phyloP scores from a whole-genome alignment of 1,140 invertebrate genomes.

The Drosophila miranda region DNA sequence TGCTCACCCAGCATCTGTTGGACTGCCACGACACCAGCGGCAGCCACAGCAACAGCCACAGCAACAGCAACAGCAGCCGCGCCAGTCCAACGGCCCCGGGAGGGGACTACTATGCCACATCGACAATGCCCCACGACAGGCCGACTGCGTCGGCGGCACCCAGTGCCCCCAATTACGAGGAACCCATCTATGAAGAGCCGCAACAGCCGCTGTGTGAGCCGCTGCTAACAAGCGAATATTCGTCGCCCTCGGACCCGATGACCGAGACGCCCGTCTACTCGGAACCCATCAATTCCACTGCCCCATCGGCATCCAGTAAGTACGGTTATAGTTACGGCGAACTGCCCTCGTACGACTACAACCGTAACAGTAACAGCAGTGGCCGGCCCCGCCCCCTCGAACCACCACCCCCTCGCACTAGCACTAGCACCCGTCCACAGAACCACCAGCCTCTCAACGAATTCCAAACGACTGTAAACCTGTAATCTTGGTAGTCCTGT shows the following conservation, averaged over 20 bases:
- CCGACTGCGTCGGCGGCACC: not conserved
- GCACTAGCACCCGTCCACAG: no score
- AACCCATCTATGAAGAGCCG: slow-evolving; percentile 66
- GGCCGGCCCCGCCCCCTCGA: no score
- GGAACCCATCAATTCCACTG: slow-evolving; percentile 57
- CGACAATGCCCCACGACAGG: no score
- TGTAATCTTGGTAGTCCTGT: no score
- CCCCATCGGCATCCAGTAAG: slow-evolving; percentile 20
- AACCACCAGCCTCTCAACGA: no score
- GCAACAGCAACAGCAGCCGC: not conserved
- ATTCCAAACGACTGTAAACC: no score
- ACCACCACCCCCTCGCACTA: no score
- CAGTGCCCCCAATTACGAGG: slow-evolving; percentile 27
- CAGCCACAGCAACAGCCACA: not conserved
- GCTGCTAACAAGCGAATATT: slow-evolving; percentile 60
- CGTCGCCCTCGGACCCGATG: slow-evolving; percentile 45
- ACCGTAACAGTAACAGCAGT: slow-evolving; percentile 11
- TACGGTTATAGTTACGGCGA: not conserved
- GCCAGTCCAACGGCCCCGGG: not conserved
- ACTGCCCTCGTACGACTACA: slow-evolving; percentile 11
- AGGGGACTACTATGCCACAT: no score
- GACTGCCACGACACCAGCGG: slow-evolving; percentile 13
- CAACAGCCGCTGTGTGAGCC: slow-evolving; percentile 60
- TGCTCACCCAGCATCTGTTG: slow-evolving; percentile 52
- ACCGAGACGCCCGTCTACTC: slow-evolving; percentile 48